phyloP scores from a whole-genome alignment of 2,797 vertebrate species.

The Syndactyla subalaris region DNA sequence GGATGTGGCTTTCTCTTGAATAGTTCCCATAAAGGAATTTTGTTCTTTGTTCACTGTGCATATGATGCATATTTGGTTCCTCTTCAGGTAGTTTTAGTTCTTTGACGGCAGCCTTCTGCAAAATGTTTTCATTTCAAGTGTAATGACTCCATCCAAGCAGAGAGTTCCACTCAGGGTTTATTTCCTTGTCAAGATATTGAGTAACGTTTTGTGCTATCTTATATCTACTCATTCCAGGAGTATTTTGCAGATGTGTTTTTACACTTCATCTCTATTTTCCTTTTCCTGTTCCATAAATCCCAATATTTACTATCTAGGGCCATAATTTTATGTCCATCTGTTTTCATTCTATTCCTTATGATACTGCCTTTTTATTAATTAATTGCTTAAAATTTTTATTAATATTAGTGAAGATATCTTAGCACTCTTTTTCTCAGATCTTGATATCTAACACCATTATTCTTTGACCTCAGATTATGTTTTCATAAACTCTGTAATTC shows the following conservation, averaged over 20 bases:
- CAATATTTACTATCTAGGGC: not conserved
- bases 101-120: not conserved
- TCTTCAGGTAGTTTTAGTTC: not conserved
- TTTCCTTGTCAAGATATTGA: not conserved
- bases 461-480: not conserved
- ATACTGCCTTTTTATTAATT: not conserved
- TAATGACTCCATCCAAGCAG: not conserved
- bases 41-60: not conserved
- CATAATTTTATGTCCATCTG: not conserved
- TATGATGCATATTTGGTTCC: not conserved
- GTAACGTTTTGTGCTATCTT: not conserved
- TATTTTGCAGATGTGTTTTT: not conserved
- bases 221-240: not conserved
- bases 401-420: not conserved
- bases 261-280: not conserved
- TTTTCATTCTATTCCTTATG: not conserved
- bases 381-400: not conserved
- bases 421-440: not conserved
- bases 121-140: not conserved
- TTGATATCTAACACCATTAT: not conserved
- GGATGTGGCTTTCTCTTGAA: not conserved
- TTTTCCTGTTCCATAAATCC: not conserved
- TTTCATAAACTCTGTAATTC: not conserved
- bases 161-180: not conserved
- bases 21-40: not conserved